Conservation (phyloP, 37 sponge, comb jelly and placozoan genomes). For the Axinella damicornis region DNA sequence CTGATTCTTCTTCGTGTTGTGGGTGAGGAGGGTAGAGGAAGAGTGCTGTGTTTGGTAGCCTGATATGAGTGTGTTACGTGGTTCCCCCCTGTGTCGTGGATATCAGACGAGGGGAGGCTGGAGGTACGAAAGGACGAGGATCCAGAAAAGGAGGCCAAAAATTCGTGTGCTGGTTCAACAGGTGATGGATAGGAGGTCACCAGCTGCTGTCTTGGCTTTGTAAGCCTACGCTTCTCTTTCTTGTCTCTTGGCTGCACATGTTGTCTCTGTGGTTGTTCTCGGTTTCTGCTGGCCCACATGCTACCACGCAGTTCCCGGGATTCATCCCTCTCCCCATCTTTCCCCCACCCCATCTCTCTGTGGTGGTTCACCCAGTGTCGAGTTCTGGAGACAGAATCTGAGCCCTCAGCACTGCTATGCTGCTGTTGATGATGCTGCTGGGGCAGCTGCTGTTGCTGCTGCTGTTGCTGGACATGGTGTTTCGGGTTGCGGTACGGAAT, state of each 20-base stretch:
- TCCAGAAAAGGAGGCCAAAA: no score
- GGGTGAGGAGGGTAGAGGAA: neutral
- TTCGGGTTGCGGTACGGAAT: no score
- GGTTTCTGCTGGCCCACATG: slow-evolving; percentile 32
- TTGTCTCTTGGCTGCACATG: neutral
- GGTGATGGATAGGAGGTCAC: neutral
- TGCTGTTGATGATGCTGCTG: no score
- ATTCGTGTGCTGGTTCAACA: neutral
- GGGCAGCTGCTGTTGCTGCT: no score
- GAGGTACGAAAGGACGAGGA: neutral
- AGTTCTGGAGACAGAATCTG: slow-evolving; percentile 14
- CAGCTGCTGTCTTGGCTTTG: neutral
- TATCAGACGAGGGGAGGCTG: neutral
- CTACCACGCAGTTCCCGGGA: slow-evolving; percentile 16
- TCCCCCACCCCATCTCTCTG: slow-evolving; percentile 37
- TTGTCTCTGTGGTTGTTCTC: neutral
- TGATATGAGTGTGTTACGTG: no score
- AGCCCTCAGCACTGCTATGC: neutral
- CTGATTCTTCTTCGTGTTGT: neutral
- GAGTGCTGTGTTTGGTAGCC: neutral
- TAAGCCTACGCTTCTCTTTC: neutral
- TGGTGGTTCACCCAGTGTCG: slow-evolving; percentile 25
- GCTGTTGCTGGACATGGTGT: no score
- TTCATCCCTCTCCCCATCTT: neutral
- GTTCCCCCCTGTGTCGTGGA: no score